Conservation (phyloP, 2,888 invertebrate species). For the Macaria liturata region DNA sequence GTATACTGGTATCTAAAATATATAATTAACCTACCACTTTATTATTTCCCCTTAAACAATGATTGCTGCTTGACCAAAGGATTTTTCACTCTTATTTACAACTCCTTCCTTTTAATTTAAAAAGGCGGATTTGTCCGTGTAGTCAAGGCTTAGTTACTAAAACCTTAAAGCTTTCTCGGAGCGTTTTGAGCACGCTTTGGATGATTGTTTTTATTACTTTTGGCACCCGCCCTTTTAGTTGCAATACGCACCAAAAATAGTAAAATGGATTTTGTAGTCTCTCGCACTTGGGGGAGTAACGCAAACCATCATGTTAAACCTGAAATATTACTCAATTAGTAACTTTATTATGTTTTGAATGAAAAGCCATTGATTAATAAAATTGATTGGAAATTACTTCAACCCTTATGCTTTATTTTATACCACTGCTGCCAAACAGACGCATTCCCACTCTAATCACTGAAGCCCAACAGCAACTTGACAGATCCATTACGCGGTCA, state of each 20-base stretch:
- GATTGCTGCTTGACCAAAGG: constrained; percentile 6
- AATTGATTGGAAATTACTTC: too few relatives aligned
- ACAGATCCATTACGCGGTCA: constrained; percentile 54
- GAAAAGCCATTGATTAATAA: too few relatives aligned
- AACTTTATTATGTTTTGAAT: too few relatives aligned
- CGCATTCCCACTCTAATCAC: constrained; percentile 6
- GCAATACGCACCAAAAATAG: not conserved
- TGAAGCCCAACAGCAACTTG: constrained; percentile 35
- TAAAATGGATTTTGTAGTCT: too few relatives aligned
- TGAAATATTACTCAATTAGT: too few relatives aligned
- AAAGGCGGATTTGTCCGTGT: constrained; percentile 20
- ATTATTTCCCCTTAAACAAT: not conserved
- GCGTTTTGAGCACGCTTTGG: constrained; percentile 21
- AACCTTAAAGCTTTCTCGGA: constrained; percentile 22
- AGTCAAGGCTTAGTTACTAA: constrained; percentile 18
- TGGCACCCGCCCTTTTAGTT: constrained; percentile 2
- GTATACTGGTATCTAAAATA: too few relatives aligned
- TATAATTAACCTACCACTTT: not conserved
- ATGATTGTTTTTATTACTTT: constrained; percentile 17
- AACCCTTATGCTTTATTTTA: too few relatives aligned
- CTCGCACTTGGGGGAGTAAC: too few relatives aligned
- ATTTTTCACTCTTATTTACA: constrained; percentile 5
- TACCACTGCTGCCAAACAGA: too few relatives aligned
- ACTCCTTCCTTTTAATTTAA: constrained; percentile 8
- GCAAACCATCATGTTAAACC: too few relatives aligned